Conservation (phyloP, 2,113 vertebrate genomes). For the Corythoichthys intestinalis region DNA sequence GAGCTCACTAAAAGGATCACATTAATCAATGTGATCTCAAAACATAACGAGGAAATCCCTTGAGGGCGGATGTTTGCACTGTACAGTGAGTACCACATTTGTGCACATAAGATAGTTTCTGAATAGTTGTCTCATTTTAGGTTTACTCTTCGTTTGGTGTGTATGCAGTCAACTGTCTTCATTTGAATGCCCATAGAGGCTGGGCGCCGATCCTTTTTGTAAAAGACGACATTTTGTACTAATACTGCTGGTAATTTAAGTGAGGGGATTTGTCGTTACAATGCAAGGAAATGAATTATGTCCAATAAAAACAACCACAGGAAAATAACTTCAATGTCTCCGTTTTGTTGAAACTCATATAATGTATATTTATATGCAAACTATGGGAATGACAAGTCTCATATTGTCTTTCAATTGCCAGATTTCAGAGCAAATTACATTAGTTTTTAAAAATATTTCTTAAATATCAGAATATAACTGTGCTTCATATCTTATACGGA, state of each 20-base stretch:
- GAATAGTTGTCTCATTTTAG: constrained; percentile 24
- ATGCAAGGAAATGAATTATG: constrained; percentile 45
- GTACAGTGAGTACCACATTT: constrained; percentile 42
- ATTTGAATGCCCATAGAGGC: constrained; percentile 20
- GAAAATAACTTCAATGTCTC: neutral
- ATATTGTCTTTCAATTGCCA: too few species aligned
- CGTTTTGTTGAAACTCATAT: neutral
- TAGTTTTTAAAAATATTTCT: too few species aligned
- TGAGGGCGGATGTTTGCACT: constrained; percentile 43
- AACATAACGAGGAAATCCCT: constrained; percentile 14
- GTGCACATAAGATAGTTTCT: constrained; percentile 32
- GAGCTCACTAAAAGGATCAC: neutral
- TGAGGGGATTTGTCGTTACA: constrained; percentile 48
- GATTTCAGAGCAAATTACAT: too few species aligned
- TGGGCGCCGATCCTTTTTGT: constrained; percentile 60
- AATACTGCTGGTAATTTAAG: constrained; percentile 51
- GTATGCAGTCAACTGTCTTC: constrained; percentile 23
- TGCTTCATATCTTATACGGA: too few species aligned
- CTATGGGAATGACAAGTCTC: too few species aligned
- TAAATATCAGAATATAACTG: too few species aligned
- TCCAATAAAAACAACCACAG: constrained; percentile 60
- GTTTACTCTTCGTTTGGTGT: constrained; percentile 18
- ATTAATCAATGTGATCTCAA: constrained; percentile 14
- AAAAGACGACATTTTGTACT: constrained; percentile 70
- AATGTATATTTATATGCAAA: too few species aligned